These are phyloP conservation scores for Enteromius mattozi DNA, from an alignment of 2,797 vertebrate genomes.

Conservation along the genomic window DNA sequence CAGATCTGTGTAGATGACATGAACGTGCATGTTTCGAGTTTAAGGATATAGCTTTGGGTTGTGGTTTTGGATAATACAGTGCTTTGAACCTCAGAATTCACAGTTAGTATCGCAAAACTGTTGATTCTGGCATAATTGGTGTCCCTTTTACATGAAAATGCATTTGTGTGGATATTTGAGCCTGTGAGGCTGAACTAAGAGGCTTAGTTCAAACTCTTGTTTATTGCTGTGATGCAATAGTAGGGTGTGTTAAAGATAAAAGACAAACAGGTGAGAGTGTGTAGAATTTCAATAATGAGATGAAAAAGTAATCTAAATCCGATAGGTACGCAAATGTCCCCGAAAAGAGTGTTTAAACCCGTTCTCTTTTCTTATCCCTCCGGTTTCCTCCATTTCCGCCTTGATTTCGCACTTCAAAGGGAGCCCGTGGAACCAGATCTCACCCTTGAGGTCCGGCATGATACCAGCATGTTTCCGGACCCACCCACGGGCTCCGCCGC, in stretches of 20 bases:
- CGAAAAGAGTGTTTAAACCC: constrained; percentile 34
- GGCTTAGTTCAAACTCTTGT: constrained; percentile 25
- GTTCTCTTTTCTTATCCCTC: constrained; percentile 50
- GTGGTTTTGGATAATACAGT: constrained; percentile 32
- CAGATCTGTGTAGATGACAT: constrained; percentile 15
- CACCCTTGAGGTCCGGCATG: constrained; percentile 59
- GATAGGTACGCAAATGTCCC: not conserved
- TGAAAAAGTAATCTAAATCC: not conserved
- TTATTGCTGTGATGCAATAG: constrained; percentile 14
- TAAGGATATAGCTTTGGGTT: constrained; percentile 33
- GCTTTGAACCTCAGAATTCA: constrained; percentile 24
- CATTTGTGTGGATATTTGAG: constrained; percentile 27
- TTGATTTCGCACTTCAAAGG: constrained; percentile 57
- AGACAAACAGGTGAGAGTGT: not conserved
- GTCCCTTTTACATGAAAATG: constrained; percentile 30
- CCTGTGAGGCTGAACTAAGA: constrained; percentile 11
- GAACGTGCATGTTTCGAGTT: constrained; percentile 41
- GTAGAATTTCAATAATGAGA: constrained; percentile 11
- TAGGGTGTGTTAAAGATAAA: not conserved
- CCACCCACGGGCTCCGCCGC: constrained; percentile 56
- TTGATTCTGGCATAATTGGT: constrained; percentile 43
- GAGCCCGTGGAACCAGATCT: constrained; percentile 54
- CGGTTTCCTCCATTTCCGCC: constrained; percentile 45
- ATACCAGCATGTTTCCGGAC: constrained; percentile 57
- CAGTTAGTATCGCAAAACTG: constrained; percentile 17